phyloP scores from a whole-genome alignment of 2,888 invertebrate species.

The Drosophila neoperkinsi region DNA sequence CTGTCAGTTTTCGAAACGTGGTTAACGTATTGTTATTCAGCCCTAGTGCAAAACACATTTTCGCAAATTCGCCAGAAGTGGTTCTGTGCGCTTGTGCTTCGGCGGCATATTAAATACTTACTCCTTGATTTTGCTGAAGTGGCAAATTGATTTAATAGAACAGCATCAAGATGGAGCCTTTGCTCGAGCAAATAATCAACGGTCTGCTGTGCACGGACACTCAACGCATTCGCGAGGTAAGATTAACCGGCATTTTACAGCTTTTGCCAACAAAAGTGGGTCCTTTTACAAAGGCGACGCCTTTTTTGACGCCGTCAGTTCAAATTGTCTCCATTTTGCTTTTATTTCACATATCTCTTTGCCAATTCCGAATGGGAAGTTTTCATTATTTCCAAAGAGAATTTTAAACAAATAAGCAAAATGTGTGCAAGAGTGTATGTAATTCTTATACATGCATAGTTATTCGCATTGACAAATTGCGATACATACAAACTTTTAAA shows the following conservation, averaged over 20 bases:
- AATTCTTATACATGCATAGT: slow-evolving; percentile 1
- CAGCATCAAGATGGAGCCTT: slow-evolving; percentile 49
- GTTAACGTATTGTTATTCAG: slow-evolving; percentile 9
- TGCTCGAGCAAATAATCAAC: slow-evolving; percentile 88
- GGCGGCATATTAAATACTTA: slow-evolving; percentile 36
- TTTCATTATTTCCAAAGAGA: neutral
- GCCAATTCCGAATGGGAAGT: neutral
- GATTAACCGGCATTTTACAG: slow-evolving; percentile 22
- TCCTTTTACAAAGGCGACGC: slow-evolving; percentile 27
- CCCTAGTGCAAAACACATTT: slow-evolving; percentile 34
- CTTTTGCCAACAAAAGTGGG: neutral
- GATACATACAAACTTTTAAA: slow-evolving; percentile 1
- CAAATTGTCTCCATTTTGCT: slow-evolving; percentile 18
- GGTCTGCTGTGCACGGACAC: slow-evolving; percentile 88
- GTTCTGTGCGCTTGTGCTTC: slow-evolving; percentile 26
- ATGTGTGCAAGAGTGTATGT: neutral
- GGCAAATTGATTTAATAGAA: slow-evolving; percentile 8
- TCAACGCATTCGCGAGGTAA: slow-evolving; percentile 87
- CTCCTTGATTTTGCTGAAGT: slow-evolving; percentile 9
- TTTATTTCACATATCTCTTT: slow-evolving; percentile 1
- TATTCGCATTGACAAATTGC: slow-evolving; percentile 44
- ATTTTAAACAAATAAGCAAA: neutral
- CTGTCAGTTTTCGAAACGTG: slow-evolving; percentile 46
- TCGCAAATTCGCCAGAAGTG: slow-evolving; percentile 29
- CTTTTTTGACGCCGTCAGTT: slow-evolving; percentile 24